Percentiles rank a stretch among this genome's conserved stretches.
Evolutionary conservation across 2,113 vertebrate genomes (phyloP).

Genomic region (Urocolius indicus): DNA sequence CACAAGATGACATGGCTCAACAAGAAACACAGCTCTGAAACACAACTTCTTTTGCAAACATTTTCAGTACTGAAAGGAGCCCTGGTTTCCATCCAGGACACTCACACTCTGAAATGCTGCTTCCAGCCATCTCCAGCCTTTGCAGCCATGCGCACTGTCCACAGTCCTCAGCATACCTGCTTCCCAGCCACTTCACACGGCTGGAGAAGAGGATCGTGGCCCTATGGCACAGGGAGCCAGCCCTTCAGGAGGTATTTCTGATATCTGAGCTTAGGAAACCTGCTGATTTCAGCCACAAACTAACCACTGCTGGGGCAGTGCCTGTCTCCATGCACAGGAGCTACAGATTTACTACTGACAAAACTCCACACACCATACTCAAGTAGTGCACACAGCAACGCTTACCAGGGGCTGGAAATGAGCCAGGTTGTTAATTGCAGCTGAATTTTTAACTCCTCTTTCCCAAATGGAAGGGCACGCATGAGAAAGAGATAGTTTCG

Average conservation of each 20-base stretch:
- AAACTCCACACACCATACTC: neutral
- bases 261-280: neutral
- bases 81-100: neutral
- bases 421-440: neutral
- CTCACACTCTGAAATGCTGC: neutral
- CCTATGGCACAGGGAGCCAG: fast-evolving
- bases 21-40: no score
- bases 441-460: neutral
- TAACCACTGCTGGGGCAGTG: neutral
- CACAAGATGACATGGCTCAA: no score
- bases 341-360: neutral
- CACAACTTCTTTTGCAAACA: neutral
- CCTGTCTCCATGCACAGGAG: neutral
- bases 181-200: fast-evolving
- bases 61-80: neutral
- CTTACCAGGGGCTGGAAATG: neutral
- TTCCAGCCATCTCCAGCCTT: neutral
- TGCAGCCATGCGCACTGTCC: fast-evolving
- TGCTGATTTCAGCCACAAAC: neutral
- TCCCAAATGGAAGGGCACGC: neutral
- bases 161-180: neutral
- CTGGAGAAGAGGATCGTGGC: neutral
- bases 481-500: neutral
- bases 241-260: neutral
- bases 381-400: neutral